Evolutionary conservation across 2,797 vertebrate species (phyloP).

Genomic region (Acanthurus leucopareius): DNA sequence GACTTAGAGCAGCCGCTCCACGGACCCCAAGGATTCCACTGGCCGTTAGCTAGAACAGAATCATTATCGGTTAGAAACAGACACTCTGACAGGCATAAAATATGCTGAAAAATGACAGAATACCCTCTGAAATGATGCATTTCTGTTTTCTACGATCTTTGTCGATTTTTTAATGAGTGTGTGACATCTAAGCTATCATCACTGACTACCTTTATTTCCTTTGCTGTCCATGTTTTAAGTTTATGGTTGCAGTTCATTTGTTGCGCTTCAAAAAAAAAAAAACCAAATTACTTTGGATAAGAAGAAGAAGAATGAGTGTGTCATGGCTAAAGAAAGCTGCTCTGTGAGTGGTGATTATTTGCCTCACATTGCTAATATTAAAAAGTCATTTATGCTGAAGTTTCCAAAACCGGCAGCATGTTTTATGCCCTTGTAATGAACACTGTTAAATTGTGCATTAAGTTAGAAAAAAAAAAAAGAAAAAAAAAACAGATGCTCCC

Average conservation of each 20-base stretch:
- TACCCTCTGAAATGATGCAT: neutral
- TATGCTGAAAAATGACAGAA: neutral
- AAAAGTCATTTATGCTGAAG: slow-evolving; percentile 79
- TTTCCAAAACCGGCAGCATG: slow-evolving; percentile 72
- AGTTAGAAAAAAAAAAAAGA: slow-evolving; percentile 66
- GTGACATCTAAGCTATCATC: slow-evolving; percentile 40
- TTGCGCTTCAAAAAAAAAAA: slow-evolving; percentile 38
- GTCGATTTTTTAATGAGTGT: slow-evolving; percentile 39
- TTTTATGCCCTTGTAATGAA: slow-evolving; percentile 84
- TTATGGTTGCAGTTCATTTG: slow-evolving; percentile 31
- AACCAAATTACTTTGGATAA: slow-evolving; percentile 40
- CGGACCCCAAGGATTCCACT: slow-evolving; percentile 98
- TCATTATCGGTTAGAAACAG: slow-evolving; percentile 45
- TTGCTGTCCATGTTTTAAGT: slow-evolving; percentile 19
- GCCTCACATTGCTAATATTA: slow-evolving; percentile 72
- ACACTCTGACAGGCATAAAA: slow-evolving; percentile 8
- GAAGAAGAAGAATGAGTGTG: slow-evolving; percentile 59
- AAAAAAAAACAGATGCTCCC: slow-evolving; percentile 76
- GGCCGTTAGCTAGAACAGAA: slow-evolving; percentile 92
- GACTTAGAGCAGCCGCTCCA: slow-evolving; percentile 99
- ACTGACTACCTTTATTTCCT: slow-evolving; percentile 35
- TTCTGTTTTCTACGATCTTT: neutral
- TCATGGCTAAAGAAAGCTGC: slow-evolving; percentile 52
- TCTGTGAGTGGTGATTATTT: slow-evolving; percentile 61
- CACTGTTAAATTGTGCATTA: slow-evolving; percentile 78